Percentiles rank a stretch among this genome's conserved stretches.
phyloP scores from a whole-genome alignment of 2,113 vertebrate species.

The Mola mola region DNA sequence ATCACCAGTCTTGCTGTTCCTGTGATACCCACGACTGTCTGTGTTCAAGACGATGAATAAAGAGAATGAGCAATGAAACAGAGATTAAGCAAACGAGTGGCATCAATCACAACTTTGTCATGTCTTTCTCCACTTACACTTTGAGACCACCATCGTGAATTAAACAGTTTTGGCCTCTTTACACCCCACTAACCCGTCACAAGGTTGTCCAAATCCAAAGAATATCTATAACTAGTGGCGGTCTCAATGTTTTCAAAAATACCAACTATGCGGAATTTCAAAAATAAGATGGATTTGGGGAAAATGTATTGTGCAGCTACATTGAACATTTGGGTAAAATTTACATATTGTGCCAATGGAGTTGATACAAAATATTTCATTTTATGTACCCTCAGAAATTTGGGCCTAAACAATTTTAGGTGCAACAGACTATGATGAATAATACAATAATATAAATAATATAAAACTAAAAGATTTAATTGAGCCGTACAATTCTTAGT shows the following conservation, averaged over 20 bases:
- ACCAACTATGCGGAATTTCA: constrained; percentile 1
- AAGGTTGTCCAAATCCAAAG: neutral
- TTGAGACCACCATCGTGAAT: no score
- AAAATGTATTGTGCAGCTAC: no score
- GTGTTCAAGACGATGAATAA: constrained; percentile 80
- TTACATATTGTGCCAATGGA: no score
- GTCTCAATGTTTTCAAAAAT: neutral
- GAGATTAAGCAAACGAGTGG: constrained; percentile 43
- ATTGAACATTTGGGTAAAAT: no score
- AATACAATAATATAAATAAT: no score
- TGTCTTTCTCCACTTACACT: constrained; percentile 22
- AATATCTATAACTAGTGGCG: neutral
- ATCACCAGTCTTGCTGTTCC: constrained; percentile 63
- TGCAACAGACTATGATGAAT: no score
- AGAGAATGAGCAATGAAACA: constrained; percentile 73
- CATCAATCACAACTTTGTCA: constrained; percentile 42
- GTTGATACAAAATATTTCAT: no score
- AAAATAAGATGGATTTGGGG: neutral
- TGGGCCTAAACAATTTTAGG: no score
- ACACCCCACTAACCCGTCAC: neutral
- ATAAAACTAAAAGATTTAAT: no score
- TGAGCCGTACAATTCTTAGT: no score
- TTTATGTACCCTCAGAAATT: no score
- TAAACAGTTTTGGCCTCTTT: no score
- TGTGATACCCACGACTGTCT: constrained; percentile 75